Evolutionary conservation across 2,113 vertebrate species (phyloP), one percentile per base, ranked within the genome.

Genomic region (Pseudorectes ferrugineus): DNA sequence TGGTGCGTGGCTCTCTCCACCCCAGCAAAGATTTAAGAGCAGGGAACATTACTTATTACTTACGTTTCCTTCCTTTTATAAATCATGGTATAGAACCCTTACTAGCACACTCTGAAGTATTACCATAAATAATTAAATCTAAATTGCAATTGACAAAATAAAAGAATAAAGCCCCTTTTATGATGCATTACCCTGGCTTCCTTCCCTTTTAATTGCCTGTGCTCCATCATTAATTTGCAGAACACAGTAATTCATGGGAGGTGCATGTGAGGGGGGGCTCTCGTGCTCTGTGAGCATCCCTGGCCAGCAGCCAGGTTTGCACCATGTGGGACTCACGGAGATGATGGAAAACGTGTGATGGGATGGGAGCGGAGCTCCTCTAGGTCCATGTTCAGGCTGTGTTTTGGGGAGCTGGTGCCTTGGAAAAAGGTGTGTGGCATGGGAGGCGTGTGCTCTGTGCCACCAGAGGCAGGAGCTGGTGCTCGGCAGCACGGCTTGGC

Each of bases 51-150:
- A 71, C 88, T 88, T 96, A 88, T 59, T 70, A 14, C 89, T 94
- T 55, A 90, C 55, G 6, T 94, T 97, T 90, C 90, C 93, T 96
- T 95, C 93, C 92, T 85, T 93, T 85, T 90, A 59, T 95, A 95
- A 96, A 96, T 94, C 88, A 80, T 4, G 1, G 51, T 89, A 38
- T 52, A 89, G 92, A 94, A 61, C 5, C 9, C 81, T 96, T 79
- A 58, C 77, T 29, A 90, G 92, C 89, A 40, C 67, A 6, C 92
- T 85, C 89, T 40, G n/a, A 88, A 80, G 75, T 90, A 96, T 96
- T 88, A 88, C 89, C 93, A 93, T 94, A 94, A 96, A 96, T 96
- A 96, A 96, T 97, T 95, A 94, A 94, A 92, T 46, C 89, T 71
- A 76, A 93, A 93, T 93, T 94, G 88, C 92, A 74, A 92, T 96